Evolutionary conservation across 2,888 invertebrate species (phyloP).

Genomic region (Hemistola chrysoprasaria): DNA sequence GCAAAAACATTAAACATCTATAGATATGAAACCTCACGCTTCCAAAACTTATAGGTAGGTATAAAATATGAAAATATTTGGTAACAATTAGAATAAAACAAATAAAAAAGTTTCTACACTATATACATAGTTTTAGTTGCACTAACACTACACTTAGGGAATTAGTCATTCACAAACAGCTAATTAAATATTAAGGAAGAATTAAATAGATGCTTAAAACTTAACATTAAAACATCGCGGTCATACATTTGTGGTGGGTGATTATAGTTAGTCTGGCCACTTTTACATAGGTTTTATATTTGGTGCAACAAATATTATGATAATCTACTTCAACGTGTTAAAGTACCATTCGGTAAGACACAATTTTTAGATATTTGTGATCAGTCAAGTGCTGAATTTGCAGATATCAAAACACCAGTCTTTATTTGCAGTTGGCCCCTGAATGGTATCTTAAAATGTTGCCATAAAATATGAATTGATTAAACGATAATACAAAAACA

Average conservation of each 20-base stretch:
- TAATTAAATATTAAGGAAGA: slow-evolving; percentile 20
- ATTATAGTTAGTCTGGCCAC: slow-evolving; percentile 31
- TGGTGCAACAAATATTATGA: slow-evolving; percentile 33
- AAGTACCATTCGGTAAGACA: no score
- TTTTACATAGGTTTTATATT: slow-evolving; percentile 24
- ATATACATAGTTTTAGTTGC: slow-evolving; percentile 33
- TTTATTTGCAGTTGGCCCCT: no score
- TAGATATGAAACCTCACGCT: slow-evolving; percentile 7
- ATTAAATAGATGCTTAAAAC: slow-evolving; percentile 26
- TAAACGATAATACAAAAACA: no score
- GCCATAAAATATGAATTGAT: no score
- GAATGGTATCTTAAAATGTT: no score
- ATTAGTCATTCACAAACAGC: slow-evolving; percentile 28
- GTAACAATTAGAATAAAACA: slow-evolving; percentile 72
- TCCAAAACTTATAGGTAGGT: slow-evolving; percentile 26
- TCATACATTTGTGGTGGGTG: slow-evolving; percentile 27
- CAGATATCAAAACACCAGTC: no score
- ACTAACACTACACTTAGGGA: slow-evolving; percentile 57
- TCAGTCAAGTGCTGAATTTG: no score
- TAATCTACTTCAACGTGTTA: no score
- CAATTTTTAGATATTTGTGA: no score
- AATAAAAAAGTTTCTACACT: slow-evolving; percentile 36
- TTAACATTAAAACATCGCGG: slow-evolving; percentile 18
- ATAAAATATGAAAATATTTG: slow-evolving; percentile 77
- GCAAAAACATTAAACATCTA: slow-evolving; percentile 8